Percentiles rank a stretch among this genome's conserved stretches.
These are phyloP conservation scores for Nomia melanderi DNA, from an alignment of 1,140 invertebrate species.

Conservation along the genomic window DNA sequence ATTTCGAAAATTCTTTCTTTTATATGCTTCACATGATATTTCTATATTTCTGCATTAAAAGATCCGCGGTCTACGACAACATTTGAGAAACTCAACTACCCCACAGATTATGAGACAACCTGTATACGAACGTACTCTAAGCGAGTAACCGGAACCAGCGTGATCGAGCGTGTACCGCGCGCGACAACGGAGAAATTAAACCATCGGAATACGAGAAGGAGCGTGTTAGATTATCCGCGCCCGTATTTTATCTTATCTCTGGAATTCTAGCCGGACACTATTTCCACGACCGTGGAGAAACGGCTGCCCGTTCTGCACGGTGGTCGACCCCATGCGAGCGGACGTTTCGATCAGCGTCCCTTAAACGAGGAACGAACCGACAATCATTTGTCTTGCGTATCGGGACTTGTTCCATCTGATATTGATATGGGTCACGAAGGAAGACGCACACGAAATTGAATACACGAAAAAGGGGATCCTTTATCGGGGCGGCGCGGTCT, in stretches of 20 bases:
- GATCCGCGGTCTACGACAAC: no score
- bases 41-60: no score
- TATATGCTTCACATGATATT: no score
- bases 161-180: slow-evolving; percentile 17
- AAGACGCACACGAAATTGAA: slow-evolving; percentile 30
- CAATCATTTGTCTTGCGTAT: slow-evolving; percentile 22
- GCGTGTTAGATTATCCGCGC: slow-evolving; percentile 55
- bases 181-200: slow-evolving; percentile 55
- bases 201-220: slow-evolving; percentile 55
- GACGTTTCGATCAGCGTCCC: slow-evolving; percentile 36
- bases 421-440: not conserved
- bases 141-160: slow-evolving; percentile 34
- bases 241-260: slow-evolving; percentile 61
- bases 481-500: not conserved
- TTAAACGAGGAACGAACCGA: slow-evolving; percentile 24
- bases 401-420: not conserved
- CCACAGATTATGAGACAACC: no score
- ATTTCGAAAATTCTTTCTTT: no score
- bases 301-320: slow-evolving; percentile 47
- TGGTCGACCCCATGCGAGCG: slow-evolving; percentile 47
- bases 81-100: no score
- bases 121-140: not conserved
- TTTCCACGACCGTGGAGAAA: slow-evolving; percentile 41
- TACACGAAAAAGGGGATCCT: not conserved
- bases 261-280: slow-evolving; percentile 41